Conservation (phyloP, 2,797 vertebrate species). For the Halcyon leucocephala region DNA sequence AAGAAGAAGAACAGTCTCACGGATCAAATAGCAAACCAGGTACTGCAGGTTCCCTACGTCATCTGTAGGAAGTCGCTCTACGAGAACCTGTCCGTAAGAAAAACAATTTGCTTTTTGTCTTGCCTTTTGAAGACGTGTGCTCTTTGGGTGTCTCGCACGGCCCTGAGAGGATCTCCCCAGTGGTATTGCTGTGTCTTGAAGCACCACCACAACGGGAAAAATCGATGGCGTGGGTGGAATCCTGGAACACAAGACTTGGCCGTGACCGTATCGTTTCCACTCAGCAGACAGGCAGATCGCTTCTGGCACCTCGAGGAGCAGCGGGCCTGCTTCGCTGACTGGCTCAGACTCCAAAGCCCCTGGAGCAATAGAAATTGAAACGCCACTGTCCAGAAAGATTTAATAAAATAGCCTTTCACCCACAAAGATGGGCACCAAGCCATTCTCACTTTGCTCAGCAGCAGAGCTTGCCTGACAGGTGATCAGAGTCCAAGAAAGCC, state of each 20-base stretch:
- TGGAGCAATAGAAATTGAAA: background rate
- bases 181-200: background rate
- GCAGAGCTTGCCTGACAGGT: background rate
- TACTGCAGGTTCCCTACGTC: background rate
- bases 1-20: background rate
- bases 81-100: background rate
- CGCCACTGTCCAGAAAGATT: background rate
- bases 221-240: background rate
- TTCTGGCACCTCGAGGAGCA: background rate
- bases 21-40: background rate
- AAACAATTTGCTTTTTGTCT: background rate
- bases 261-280: background rate
- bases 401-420: background rate
- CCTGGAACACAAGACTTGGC: background rate
- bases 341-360: constrained; percentile 19
- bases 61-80: background rate
- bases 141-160: background rate
- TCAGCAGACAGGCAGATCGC: background rate
- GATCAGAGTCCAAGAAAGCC: background rate
- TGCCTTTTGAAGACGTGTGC: background rate
- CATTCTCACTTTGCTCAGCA: background rate
- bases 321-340: background rate
- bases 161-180: background rate
- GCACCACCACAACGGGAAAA: background rate
- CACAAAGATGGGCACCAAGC: background rate